A percentile compares a stretch with the other conserved stretches of the same genome.
phyloP scores from a whole-genome alignment of 2,888 invertebrate genomes.

The Orthosia gothica region DNA sequence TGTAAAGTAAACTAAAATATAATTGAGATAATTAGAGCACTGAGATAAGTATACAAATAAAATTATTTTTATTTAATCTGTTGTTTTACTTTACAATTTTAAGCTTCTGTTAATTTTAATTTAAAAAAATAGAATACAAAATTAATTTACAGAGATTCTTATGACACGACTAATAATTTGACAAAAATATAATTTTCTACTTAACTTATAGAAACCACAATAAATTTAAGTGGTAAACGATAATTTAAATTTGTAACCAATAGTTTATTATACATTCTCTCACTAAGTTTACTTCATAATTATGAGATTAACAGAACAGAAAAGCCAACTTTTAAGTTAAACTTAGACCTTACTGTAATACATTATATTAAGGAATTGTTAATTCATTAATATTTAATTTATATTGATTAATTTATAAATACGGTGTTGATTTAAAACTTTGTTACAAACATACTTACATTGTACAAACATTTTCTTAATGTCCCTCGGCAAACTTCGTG shows the following conservation, averaged over 20 bases:
- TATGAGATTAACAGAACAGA: constrained; percentile 21
- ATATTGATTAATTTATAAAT: constrained; percentile 40
- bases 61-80: constrained; percentile 54
- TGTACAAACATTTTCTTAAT: too few species aligned
- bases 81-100: constrained; percentile 45
- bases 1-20: constrained; percentile 64
- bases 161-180: constrained; percentile 57
- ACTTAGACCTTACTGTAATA: constrained; percentile 20
- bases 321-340: constrained; percentile 7
- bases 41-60: constrained; percentile 69
- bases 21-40: constrained; percentile 74
- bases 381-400: constrained; percentile 17
- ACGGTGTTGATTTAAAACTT: constrained; percentile 45
- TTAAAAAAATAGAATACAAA: constrained; percentile 52
- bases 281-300: constrained; percentile 6
- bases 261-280: constrained; percentile 16
- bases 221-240: constrained; percentile 29
- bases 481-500: too few species aligned
- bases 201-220: constrained; percentile 48
- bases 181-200: constrained; percentile 53
- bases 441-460: not conserved
- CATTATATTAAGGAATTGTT: constrained; percentile 6
- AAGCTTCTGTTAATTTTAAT: constrained; percentile 24
- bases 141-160: constrained; percentile 64
- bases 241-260: constrained; percentile 15